Evolutionary conservation across 92 coral and sea anemone genomes (phyloP).

Genomic region (Palythoa caribaeorum): DNA sequence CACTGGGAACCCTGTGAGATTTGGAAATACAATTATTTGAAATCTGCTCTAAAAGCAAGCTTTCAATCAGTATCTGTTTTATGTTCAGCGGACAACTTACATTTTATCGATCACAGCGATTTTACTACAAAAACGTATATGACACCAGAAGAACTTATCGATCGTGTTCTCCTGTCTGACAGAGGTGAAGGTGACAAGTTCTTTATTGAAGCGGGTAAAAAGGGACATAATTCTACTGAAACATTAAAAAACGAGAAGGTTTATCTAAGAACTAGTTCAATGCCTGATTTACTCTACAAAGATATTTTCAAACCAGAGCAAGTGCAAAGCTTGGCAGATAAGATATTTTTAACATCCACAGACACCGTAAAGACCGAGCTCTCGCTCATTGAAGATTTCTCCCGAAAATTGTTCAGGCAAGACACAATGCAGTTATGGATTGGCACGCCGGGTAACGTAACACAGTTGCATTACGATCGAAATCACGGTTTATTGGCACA

Average conservation of each 20-base stretch:
- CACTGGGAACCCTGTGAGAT: constrained; percentile 53
- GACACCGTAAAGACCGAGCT: background rate
- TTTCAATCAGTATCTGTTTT: constrained; percentile 33
- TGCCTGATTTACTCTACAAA: constrained; percentile 54
- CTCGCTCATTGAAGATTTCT: constrained; percentile 12
- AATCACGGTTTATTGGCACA: constrained; percentile 64
- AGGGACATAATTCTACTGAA: background rate
- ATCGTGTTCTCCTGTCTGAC: constrained; percentile 24
- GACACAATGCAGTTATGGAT: constrained; percentile 70
- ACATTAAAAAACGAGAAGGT: constrained; percentile 14
- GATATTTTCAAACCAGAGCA: constrained; percentile 53
- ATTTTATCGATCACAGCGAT: constrained; percentile 54
- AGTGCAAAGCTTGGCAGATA: constrained; percentile 51
- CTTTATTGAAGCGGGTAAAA: background rate
- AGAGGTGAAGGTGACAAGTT: background rate
- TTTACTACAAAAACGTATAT: constrained; percentile 38
- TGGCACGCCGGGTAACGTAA: constrained; percentile 62
- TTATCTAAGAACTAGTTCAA: constrained; percentile 63
- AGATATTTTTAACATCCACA: background rate
- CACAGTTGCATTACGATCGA: constrained; percentile 67
- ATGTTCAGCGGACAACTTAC: constrained; percentile 47
- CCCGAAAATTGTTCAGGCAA: constrained; percentile 47
- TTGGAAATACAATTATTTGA: constrained; percentile 45
- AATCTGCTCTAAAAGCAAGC: constrained; percentile 33
- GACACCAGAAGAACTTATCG: constrained; percentile 46